phyloP scores from a whole-genome alignment of 2,888 invertebrate genomes.

The Acanthosepion esculentum region DNA sequence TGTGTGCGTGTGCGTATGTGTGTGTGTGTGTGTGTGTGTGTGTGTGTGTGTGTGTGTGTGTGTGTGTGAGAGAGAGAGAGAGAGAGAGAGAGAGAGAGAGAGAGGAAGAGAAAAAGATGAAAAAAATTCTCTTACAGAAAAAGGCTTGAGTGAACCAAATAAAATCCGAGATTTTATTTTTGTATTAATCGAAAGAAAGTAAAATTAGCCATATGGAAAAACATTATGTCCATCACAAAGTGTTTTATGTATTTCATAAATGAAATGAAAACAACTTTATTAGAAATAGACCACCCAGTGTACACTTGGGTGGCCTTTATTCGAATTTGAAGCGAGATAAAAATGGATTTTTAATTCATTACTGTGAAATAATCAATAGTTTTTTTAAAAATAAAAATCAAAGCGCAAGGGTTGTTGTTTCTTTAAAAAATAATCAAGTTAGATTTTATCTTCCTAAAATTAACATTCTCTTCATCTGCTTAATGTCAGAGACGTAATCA shows the following conservation, averaged over 20 bases:
- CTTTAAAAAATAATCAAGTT: too few relatives aligned
- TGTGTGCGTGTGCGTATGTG: background rate
- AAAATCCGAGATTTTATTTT: background rate
- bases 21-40: too few relatives aligned
- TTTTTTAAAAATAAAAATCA: background rate
- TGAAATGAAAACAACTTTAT: too few relatives aligned
- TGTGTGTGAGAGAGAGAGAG: too few relatives aligned
- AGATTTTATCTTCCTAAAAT: too few relatives aligned
- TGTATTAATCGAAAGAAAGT: background rate
- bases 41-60: too few relatives aligned
- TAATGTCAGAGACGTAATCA: too few relatives aligned
- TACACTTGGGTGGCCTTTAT: background rate
- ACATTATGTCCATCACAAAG: background rate
- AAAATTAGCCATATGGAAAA: background rate
- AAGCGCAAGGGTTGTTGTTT: background rate
- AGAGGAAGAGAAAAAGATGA: too few relatives aligned
- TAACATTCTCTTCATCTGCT: too few relatives aligned
- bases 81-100: too few relatives aligned
- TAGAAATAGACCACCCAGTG: background rate
- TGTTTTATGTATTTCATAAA: background rate
- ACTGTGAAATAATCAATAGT: background rate
- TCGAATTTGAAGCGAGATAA: background rate
- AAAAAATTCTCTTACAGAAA: too few relatives aligned
- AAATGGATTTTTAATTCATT: background rate
- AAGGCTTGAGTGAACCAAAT: too few relatives aligned